Conservation (phyloP, 92 coral and sea anemone species). For the Epizoanthus stellaris region DNA sequence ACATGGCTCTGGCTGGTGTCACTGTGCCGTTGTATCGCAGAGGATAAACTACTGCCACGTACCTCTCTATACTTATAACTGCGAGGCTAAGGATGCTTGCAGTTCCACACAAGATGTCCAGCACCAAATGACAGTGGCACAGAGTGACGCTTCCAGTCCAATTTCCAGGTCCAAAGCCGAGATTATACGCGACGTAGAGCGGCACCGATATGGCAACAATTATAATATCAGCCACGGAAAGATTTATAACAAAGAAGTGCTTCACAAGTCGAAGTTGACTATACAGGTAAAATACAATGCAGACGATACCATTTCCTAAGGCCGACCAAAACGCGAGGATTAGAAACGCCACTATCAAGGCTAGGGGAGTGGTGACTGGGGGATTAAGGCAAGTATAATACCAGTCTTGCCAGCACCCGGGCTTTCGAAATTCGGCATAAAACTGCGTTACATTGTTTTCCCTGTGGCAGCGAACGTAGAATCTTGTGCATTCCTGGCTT, state of each 20-base stretch:
- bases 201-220: conserved; percentile 78
- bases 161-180: conserved; percentile 46
- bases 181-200: conserved; percentile 67
- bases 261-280: conserved; percentile 83
- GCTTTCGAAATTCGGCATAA: background rate
- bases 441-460: conserved; percentile 9
- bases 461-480: conserved; percentile 29
- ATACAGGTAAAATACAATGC: conserved; percentile 77
- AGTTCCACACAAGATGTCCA: conserved; percentile 89
- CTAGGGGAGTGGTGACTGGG: background rate
- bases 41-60: conserved; percentile 86
- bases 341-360: conserved; percentile 60
- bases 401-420: conserved; percentile 76
- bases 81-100: conserved; percentile 84
- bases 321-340: conserved; percentile 75
- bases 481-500: conserved; percentile 35
- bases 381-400: conserved; percentile 50
- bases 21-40: conserved; percentile 78
- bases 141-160: conserved; percentile 44
- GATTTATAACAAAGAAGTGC: conserved; percentile 89
- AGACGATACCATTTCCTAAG: conserved; percentile 77
- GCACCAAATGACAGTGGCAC: conserved; percentile 69
- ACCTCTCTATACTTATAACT: conserved; percentile 86
- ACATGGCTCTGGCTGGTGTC: conserved; percentile 70
- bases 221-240: conserved; percentile 83